These are phyloP conservation scores for Onychostruthus taczanowskii DNA, from an alignment of 2,113 vertebrate genomes.

Conservation along the genomic window DNA sequence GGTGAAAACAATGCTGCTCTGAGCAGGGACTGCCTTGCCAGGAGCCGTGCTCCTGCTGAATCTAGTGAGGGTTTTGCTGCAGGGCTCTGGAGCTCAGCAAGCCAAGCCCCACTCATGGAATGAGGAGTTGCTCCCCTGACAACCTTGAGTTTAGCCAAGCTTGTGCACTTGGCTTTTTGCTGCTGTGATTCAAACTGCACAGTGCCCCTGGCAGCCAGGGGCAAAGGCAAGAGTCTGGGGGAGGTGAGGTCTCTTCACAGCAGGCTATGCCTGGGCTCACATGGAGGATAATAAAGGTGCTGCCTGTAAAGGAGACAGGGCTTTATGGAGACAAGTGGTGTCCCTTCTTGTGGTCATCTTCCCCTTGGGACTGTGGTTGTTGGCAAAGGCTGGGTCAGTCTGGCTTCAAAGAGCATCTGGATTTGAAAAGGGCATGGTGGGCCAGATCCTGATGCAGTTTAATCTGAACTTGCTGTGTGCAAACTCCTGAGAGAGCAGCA, in stretches of 20 bases:
- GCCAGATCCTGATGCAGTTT: background rate
- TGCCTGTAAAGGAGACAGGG: background rate
- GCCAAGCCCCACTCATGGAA: background rate
- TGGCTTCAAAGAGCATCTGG: background rate
- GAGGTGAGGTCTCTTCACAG: background rate
- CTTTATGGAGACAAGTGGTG: background rate
- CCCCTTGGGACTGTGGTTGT: background rate
- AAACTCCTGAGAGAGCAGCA: background rate
- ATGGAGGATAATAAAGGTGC: background rate
- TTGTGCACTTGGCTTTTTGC: background rate
- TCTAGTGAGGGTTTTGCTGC: background rate
- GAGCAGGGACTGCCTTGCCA: background rate
- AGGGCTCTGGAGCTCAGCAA: background rate
- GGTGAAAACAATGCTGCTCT: background rate
- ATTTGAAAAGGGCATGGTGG: background rate
- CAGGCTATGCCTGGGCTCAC: background rate
- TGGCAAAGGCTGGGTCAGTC: background rate
- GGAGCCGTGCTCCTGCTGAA: background rate
- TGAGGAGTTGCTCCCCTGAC: background rate
- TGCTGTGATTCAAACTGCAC: background rate
- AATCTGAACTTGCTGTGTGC: background rate
- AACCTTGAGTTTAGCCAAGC: background rate
- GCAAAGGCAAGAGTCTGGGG: background rate
- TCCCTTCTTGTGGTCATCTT: background rate
- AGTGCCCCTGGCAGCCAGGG: background rate